These are phyloP conservation scores for Elephas maximus DNA, from an alignment of 2,113 vertebrate species.

Conservation along the genomic window DNA sequence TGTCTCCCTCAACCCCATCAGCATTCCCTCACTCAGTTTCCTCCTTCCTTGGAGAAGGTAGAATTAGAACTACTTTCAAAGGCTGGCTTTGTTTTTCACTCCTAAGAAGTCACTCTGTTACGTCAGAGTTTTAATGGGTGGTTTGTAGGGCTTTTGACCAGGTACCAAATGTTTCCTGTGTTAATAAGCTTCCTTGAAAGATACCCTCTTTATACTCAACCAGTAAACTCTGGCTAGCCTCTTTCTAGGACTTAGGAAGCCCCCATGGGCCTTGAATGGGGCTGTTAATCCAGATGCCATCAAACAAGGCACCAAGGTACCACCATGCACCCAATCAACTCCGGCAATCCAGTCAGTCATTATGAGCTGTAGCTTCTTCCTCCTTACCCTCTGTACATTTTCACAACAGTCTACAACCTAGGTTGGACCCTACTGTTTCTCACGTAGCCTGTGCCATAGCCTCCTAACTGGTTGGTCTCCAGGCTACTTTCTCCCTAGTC, in stretches of 20 bases:
- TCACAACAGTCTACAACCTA: neutral
- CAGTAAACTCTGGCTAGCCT: neutral
- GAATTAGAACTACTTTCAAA: neutral
- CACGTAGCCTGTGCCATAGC: neutral
- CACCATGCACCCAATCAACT: neutral
- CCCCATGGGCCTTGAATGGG: neutral
- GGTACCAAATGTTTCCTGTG: neutral
- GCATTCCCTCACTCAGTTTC: neutral
- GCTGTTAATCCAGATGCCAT: neutral
- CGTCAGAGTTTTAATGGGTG: neutral
- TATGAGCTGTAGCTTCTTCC: fast-evolving
- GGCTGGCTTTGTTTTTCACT: neutral
- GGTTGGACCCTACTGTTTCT: neutral
- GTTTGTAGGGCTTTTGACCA: neutral
- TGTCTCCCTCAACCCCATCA: neutral
- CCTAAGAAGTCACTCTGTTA: neutral
- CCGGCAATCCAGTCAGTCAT: neutral
- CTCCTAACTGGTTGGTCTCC: neutral
- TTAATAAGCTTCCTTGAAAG: neutral
- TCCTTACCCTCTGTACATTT: neutral
- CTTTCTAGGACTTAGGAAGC: neutral
- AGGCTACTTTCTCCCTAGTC: neutral
- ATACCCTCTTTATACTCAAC: neutral
- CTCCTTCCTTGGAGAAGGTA: neutral
- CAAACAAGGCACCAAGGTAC: neutral